Evolutionary conservation across 2,797 vertebrate genomes (phyloP).

Genomic region (Coreius guichenoti): DNA sequence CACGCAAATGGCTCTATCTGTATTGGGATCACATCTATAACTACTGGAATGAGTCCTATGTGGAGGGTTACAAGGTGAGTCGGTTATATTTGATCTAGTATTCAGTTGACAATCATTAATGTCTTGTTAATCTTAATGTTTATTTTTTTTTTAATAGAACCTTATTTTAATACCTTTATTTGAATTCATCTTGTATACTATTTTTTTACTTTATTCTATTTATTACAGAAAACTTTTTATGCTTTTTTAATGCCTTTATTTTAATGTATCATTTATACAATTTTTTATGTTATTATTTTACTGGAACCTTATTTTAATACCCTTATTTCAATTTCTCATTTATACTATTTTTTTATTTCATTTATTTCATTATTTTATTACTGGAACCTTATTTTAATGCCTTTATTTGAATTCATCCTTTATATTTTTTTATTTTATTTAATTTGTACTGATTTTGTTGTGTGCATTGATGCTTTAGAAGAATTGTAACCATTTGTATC

Average conservation of each 20-base stretch:
- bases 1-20: constrained; percentile 85
- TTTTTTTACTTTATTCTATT: background rate
- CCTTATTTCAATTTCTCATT: background rate
- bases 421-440: background rate
- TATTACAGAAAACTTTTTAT: background rate
- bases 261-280: background rate
- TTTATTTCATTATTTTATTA: background rate
- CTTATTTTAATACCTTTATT: background rate
- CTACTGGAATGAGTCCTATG: constrained; percentile 92
- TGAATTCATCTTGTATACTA: background rate
- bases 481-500: background rate
- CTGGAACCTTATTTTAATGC: background rate
- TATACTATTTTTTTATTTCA: background rate
- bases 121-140: background rate
- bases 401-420: background rate
- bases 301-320: background rate
- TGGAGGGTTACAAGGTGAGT: constrained; percentile 93
- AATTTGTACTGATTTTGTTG: background rate
- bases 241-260: background rate
- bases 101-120: background rate
- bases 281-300: background rate
- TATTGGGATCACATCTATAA: constrained; percentile 94
- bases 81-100: background rate
- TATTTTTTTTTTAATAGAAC: background rate
- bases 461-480: background rate